phyloP scores from a whole-genome alignment of 2,888 invertebrate genomes.

The Ethmia dodecea region DNA sequence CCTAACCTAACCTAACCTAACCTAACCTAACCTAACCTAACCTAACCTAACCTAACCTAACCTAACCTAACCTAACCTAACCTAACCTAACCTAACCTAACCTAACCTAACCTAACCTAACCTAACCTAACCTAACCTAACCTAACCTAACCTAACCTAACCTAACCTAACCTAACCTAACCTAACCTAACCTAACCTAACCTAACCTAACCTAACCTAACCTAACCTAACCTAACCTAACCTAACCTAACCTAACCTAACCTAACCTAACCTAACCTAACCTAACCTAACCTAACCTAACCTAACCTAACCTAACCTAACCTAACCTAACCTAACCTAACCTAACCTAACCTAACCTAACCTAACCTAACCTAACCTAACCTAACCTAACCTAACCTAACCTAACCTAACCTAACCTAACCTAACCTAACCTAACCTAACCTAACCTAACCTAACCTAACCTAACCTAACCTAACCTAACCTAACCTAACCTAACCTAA shows the following conservation, averaged over 20 bases:
- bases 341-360: not conserved
- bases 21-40: conserved; percentile 11
- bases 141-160: conserved; percentile 13
- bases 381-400: not conserved
- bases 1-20: conserved; percentile 13
- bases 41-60: conserved; percentile 9
- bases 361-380: not conserved
- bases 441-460: not conserved
- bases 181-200: conserved; percentile 12
- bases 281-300: not conserved
- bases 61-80: conserved; percentile 16
- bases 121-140: conserved; percentile 15
- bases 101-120: conserved; percentile 16
- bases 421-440: not conserved
- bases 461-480: not conserved
- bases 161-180: conserved; percentile 14
- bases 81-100: conserved; percentile 17
- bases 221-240: not conserved
- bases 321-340: not conserved
- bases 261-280: not conserved
- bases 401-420: not conserved
- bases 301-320: not conserved
- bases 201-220: conserved; percentile 8
- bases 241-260: not conserved
- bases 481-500: not conserved